phyloP scores from a whole-genome alignment of 2,888 invertebrate species.

The Andrena minutula region DNA sequence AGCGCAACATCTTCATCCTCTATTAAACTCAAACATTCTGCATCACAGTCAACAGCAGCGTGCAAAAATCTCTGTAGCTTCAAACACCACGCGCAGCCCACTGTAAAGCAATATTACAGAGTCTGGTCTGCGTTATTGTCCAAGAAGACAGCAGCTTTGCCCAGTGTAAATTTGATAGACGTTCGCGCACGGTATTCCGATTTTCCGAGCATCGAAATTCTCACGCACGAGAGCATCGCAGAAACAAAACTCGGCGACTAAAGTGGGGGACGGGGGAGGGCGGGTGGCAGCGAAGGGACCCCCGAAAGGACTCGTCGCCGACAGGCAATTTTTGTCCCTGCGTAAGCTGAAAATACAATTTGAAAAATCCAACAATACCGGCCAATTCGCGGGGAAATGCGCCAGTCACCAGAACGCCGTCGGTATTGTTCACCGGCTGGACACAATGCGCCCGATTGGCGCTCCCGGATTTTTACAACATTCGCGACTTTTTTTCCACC shows the following conservation, averaged over 20 bases:
- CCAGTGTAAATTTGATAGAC: too few species aligned
- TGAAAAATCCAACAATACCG: constrained; percentile 79
- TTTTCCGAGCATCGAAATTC: too few species aligned
- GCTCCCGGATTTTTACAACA: constrained; percentile 82
- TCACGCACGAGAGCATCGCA: neutral
- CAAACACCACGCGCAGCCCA: too few species aligned
- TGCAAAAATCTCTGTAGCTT: too few species aligned
- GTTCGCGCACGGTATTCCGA: too few species aligned
- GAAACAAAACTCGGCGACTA: constrained; percentile 3
- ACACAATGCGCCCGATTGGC: constrained; percentile 83
- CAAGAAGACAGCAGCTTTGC: too few species aligned
- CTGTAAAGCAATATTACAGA: too few species aligned
- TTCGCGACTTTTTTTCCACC: constrained; percentile 74
- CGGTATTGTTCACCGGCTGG: constrained; percentile 80
- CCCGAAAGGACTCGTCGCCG: constrained; percentile 56
- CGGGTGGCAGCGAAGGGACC: constrained; percentile 10
- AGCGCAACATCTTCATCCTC: too few species aligned
- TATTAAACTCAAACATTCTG: too few species aligned
- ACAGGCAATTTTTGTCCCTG: constrained; percentile 68
- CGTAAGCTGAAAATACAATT: constrained; percentile 76
- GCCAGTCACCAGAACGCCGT: constrained; percentile 71
- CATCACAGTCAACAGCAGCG: too few species aligned
- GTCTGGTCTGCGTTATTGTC: too few species aligned
- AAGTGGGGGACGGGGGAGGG: constrained; percentile 12
- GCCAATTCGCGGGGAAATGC: constrained; percentile 78